Conservation (phyloP, 2,797 vertebrate species). For the Oryzias sinensis region DNA sequence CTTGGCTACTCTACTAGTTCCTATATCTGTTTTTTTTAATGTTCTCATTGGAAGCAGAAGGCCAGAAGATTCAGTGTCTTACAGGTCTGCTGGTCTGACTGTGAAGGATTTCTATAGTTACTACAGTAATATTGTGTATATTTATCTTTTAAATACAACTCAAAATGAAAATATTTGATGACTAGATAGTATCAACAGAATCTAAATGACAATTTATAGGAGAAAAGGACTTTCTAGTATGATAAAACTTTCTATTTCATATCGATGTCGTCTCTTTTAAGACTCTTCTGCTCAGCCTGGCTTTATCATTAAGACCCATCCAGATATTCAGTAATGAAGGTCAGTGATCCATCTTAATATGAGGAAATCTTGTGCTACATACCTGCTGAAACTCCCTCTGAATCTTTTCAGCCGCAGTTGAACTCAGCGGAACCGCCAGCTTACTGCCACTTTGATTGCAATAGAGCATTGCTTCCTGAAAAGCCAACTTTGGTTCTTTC, state of each 20-base stretch:
- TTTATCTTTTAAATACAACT: too few relatives aligned
- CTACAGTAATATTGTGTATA: too few relatives aligned
- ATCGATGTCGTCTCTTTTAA: background rate
- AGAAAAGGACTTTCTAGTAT: too few relatives aligned
- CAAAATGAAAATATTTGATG: too few relatives aligned
- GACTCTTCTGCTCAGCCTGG: background rate
- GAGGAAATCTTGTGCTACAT: constrained; percentile 9
- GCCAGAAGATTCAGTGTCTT: too few relatives aligned
- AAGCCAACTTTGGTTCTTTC: constrained; percentile 74
- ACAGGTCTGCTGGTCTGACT: too few relatives aligned
- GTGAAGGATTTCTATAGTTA: too few relatives aligned
- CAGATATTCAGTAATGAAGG: background rate
- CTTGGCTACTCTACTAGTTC: too few relatives aligned
- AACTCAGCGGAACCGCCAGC: constrained; percentile 77
- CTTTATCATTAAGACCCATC: background rate
- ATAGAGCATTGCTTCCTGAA: constrained; percentile 83
- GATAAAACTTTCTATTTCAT: background rate
- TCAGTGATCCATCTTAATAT: background rate
- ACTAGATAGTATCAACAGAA: too few relatives aligned
- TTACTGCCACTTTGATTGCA: constrained; percentile 83
- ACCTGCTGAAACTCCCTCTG: constrained; percentile 48
- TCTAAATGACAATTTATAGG: too few relatives aligned
- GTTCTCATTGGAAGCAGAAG: too few relatives aligned
- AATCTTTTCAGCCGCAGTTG: constrained; percentile 71
- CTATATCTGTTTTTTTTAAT: too few relatives aligned